These are phyloP conservation scores for Trissolcus japonicus DNA, from an alignment of 2,888 invertebrate genomes.

Conservation along the genomic window DNA sequence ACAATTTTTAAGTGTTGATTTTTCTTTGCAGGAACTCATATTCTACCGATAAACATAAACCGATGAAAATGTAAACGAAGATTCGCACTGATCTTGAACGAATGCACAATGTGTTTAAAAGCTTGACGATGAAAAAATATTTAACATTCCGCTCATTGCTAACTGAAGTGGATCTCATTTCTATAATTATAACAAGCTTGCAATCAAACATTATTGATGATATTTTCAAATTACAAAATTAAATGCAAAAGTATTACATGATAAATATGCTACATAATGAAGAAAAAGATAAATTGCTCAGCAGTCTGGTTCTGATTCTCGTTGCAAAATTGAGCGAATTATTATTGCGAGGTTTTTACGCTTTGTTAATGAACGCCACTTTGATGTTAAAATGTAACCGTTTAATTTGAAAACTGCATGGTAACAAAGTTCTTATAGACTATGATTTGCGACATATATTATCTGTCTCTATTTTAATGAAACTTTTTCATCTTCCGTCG, in stretches of 20 bases:
- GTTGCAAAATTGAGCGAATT: too few species aligned
- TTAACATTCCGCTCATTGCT: constrained; percentile 37
- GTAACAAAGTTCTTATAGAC: too few species aligned
- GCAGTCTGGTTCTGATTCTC: too few species aligned
- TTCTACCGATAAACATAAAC: constrained; percentile 19
- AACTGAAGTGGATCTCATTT: constrained; percentile 11
- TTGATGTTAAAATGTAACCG: too few species aligned
- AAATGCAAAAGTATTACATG: too few species aligned
- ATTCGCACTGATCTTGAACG: constrained; percentile 30
- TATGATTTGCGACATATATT: not conserved
- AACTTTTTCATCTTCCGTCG: not conserved
- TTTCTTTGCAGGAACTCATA: constrained; percentile 23
- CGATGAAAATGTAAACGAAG: constrained; percentile 21
- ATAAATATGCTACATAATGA: too few species aligned
- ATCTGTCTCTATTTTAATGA: constrained; percentile 7
- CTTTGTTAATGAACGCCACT: too few species aligned
- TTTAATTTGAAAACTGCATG: not conserved
- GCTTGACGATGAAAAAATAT: constrained; percentile 26
- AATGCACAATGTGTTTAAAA: constrained; percentile 35
- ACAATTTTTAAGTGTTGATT: not conserved
- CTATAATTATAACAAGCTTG: constrained; percentile 13
- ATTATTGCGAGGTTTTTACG: too few species aligned
- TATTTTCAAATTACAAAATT: too few species aligned
- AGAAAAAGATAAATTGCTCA: too few species aligned
- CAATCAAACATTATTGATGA: too few species aligned